These are phyloP conservation scores for Abramis brama DNA, from an alignment of 2,113 vertebrate genomes.

Conservation along the genomic window DNA sequence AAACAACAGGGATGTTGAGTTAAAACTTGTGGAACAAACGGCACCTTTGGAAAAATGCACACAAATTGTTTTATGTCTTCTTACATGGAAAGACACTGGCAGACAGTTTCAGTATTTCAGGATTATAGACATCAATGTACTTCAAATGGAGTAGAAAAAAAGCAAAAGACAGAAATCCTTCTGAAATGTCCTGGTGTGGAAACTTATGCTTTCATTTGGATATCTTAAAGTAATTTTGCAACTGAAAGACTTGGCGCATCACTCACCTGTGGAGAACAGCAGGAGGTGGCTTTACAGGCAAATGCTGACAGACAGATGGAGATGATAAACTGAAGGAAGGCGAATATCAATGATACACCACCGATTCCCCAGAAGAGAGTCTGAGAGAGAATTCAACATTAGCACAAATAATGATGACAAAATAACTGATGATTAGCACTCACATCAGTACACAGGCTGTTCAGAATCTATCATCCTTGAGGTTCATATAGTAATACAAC, in stretches of 20 bases:
- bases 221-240: too few relatives aligned
- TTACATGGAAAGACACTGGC: neutral
- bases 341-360: conserved; percentile 5
- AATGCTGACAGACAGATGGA: conserved; percentile 36
- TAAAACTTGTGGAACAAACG: neutral
- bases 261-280: neutral
- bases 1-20: neutral
- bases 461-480: neutral
- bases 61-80: neutral
- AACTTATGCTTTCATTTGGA: neutral
- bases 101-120: neutral
- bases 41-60: neutral
- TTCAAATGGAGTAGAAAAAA: neutral
- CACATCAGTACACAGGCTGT: neutral
- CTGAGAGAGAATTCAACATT: neutral
- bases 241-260: neutral
- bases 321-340: conserved; percentile 20
- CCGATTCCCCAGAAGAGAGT: neutral
- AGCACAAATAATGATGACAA: neutral
- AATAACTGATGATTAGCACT: neutral
- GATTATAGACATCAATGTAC: neutral
- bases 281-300: neutral
- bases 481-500: neutral
- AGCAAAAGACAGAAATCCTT: neutral
- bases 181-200: too few relatives aligned